Evolutionary conservation across 2,888 invertebrate genomes (phyloP), one percentile per base, ranked within the genome.

Genomic region (Formica aserva): DNA sequence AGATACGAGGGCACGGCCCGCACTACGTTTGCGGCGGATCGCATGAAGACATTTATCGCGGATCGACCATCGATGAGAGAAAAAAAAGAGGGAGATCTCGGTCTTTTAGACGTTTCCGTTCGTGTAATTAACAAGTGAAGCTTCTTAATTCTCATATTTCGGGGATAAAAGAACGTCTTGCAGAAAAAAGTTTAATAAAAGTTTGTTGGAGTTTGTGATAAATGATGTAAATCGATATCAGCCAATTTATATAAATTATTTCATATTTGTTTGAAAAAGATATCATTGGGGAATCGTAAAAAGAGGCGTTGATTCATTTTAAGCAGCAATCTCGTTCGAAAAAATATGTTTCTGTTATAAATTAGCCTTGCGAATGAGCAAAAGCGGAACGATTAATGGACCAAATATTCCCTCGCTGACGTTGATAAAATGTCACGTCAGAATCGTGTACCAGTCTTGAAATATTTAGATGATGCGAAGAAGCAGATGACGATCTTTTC

Each of bases 41-140:
- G 90, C 91, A 91, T 91, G 87, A 91, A 91, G 89, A 89, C 91
- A 88, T 91, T 91, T 91, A 91, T 91, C 91, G 90, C 84, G 89
- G 87, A 90, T 89, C 84, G 85, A 84, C 77, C 85, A 87, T 88
- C 90, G 89, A 90, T 87, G 90, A 87, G 74, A 71, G 66, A 67
- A 67, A 82, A 45, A 72, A 74, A 67, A 32, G 60, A 38, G 71
- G 65, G 57, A 77, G 69, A 71, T 60, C 78, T 38, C 76, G 52
- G 48, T 65, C 72, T 65, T 84, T 85, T 81, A 18, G 80, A 83
- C 72, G 67, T 69, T 78, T 83, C 83, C 69, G 82, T 85, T 87
- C 86, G 77, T 85, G 72, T 85, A 90, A 90, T 90, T 90, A 90
- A 86, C 87, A 83, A 89, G 48, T 85, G 87, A 85, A 77, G 65